Evolutionary conservation across 2,888 invertebrate species (phyloP), one percentile per base, ranked within the genome.

Genomic region (Rugalucina vietnamica): DNA sequence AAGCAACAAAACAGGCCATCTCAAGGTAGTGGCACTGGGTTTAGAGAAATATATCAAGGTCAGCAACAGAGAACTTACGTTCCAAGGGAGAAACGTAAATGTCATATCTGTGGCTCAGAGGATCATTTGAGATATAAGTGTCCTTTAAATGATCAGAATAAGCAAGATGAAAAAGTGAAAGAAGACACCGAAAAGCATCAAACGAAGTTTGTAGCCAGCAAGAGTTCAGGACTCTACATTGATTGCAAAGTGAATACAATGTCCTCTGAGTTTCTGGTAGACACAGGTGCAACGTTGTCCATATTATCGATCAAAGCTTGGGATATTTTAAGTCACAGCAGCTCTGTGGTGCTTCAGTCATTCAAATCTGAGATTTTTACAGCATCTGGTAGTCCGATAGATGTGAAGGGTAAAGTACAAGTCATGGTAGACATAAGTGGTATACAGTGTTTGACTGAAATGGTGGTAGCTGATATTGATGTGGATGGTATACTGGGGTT

Each of bases 261-360:
- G n/a, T 12, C 34, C n/a, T 36, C 39, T 12, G 71, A 71, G 36
- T 71, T 34, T 71, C 27, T 71, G n/a, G 71, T 71, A 36, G 71
- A 71, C 37, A 71, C 71, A 14, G 71, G 71, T 24, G 71, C 71
- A 8, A 71, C 71, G 18, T 12, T 71, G 14, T 71, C 71, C 5
- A 36, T 71, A 71, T 12, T 71, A 4, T 36, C 71, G 1, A n/a
- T n/a, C 24, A 71, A 37, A 21, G 39, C 37, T 12, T 71, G 71
- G 71, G 71, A 71, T 39, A 36, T 21, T 3, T 4, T 71, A 1
- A 36, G 37, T 24, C 18, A 71, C 4, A 10, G 8, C 5, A n/a
- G n/a, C n/a, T 24, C 8, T 24, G n/a, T 24, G 2, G n/a, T 8
- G 8, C 8, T 60, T n/a, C 14, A 49, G n/a, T 14, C 50, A n/a